These are phyloP conservation scores for Aporophyla nigra DNA, from an alignment of 2,888 invertebrate genomes.

Conservation along the genomic window DNA sequence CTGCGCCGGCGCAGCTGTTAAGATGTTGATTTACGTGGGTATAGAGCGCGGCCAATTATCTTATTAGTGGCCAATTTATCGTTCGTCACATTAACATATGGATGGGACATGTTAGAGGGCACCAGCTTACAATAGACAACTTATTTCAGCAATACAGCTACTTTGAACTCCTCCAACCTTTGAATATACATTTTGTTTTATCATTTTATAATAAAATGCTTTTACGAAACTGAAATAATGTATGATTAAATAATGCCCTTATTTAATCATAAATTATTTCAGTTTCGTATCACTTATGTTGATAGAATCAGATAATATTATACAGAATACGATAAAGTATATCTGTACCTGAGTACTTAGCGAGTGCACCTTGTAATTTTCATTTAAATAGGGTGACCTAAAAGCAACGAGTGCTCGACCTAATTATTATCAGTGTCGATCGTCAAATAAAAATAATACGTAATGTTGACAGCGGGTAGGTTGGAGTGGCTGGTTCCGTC, in stretches of 20 bases:
- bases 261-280: conserved; percentile 10
- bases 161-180: neutral
- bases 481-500: conserved; percentile 75
- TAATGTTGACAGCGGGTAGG: conserved; percentile 64
- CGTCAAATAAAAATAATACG: conserved; percentile 69
- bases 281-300: neutral
- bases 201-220: conserved; percentile 24
- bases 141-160: conserved; percentile 32
- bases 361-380: conserved; percentile 47
- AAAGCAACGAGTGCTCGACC: conserved; percentile 51
- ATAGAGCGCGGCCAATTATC: conserved; percentile 89
- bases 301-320: conserved; percentile 15
- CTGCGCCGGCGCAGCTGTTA: conserved; percentile 83
- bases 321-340: conserved; percentile 17
- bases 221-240: too few species aligned
- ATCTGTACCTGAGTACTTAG: conserved; percentile 28
- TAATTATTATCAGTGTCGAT: conserved; percentile 57
- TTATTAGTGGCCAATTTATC: conserved; percentile 90
- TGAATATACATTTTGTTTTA: conserved; percentile 29
- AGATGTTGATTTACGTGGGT: conserved; percentile 89
- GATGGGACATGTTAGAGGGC: conserved; percentile 74
- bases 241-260: neutral
- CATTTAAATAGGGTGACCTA: conserved; percentile 47
- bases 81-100: conserved; percentile 89
- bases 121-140: conserved; percentile 62